These are phyloP conservation scores for Jacana jacana DNA, from an alignment of 2,113 vertebrate genomes.

Conservation along the genomic window DNA sequence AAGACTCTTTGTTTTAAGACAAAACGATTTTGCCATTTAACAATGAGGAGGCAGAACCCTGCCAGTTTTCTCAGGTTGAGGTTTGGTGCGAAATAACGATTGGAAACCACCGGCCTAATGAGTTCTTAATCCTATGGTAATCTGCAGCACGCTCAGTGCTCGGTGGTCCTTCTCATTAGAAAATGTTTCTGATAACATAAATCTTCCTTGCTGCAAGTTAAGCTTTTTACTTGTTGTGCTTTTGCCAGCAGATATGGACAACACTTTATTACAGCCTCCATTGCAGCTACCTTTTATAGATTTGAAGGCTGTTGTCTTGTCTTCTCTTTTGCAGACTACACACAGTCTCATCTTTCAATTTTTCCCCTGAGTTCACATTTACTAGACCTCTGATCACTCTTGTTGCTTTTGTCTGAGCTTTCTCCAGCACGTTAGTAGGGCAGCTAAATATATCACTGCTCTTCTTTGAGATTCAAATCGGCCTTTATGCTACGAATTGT, in stretches of 20 bases:
- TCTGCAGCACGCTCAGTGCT: not conserved
- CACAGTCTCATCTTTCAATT: not conserved
- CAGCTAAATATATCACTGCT: constrained; percentile 33
- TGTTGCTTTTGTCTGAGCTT: constrained; percentile 19
- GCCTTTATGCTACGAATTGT: constrained; percentile 9
- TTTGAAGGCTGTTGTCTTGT: not conserved
- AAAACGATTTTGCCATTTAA: not conserved
- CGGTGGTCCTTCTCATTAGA: not conserved
- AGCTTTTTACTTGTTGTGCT: not conserved
- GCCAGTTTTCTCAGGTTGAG: not conserved
- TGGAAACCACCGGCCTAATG: not conserved
- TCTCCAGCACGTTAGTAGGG: constrained; percentile 16
- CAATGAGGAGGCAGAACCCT: not conserved
- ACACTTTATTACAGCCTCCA: not conserved
- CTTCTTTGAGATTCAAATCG: constrained; percentile 33
- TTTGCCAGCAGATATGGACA: not conserved
- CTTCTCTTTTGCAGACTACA: not conserved
- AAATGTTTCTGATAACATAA: not conserved
- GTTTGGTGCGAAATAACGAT: not conserved
- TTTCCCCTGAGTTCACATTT: not conserved
- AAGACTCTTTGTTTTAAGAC: not conserved
- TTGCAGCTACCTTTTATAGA: not conserved
- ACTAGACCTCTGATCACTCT: not conserved
- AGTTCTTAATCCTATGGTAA: not conserved
- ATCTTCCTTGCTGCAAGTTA: not conserved